These are phyloP conservation scores for Dromiciops gliroides DNA, from an alignment of 2,113 vertebrate genomes.

Conservation along the genomic window DNA sequence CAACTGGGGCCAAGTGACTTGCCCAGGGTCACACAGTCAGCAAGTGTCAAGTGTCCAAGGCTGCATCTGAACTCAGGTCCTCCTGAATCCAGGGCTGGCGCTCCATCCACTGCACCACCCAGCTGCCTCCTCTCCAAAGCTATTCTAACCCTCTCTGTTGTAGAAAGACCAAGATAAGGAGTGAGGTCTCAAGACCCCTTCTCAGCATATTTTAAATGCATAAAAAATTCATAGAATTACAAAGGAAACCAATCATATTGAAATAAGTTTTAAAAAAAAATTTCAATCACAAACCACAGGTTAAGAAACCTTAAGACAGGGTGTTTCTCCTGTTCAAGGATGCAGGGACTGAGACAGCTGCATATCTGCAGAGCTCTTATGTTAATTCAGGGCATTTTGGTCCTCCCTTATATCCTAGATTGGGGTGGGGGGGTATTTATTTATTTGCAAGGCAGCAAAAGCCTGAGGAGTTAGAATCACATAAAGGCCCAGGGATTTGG, in stretches of 20 bases:
- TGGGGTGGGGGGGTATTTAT: neutral
- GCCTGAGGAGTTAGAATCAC: neutral
- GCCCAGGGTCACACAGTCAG: too few species aligned
- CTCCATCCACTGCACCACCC: too few species aligned
- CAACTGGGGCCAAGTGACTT: too few species aligned
- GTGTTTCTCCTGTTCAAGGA: neutral
- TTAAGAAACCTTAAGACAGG: neutral
- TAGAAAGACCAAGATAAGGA: neutral
- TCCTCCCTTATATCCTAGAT: neutral
- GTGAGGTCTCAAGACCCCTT: neutral
- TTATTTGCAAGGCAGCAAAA: neutral
- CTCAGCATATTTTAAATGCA: neutral
- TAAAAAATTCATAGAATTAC: neutral
- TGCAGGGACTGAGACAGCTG: neutral
- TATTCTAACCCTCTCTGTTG: neutral
- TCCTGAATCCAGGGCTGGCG: too few species aligned
- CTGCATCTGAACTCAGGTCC: too few species aligned
- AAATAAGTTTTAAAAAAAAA: neutral
- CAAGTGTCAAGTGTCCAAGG: too few species aligned
- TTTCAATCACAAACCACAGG: neutral
- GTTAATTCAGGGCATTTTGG: neutral
- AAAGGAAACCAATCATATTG: neutral
- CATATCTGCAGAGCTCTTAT: neutral
- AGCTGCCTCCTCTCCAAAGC: neutral
- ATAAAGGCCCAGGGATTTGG: neutral